Conservation (phyloP, 2,113 vertebrate genomes). For the Cyprinus carpio region DNA sequence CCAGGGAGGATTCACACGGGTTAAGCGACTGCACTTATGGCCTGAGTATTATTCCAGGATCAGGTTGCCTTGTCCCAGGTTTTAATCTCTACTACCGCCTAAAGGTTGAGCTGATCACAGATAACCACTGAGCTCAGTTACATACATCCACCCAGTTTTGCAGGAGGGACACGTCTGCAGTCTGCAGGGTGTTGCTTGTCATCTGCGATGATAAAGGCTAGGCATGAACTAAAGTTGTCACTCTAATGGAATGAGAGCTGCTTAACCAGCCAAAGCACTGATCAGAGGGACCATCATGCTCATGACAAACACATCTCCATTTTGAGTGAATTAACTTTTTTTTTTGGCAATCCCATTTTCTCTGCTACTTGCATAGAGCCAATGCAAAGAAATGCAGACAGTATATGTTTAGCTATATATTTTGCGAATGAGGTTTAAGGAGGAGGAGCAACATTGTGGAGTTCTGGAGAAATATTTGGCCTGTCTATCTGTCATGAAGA, state of each 20-base stretch:
- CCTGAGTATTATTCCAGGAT: conserved; percentile 42
- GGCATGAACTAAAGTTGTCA: conserved; percentile 40
- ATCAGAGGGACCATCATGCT: background rate
- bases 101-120: conserved; percentile 30
- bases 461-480: conserved; percentile 9
- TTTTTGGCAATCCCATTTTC: conserved; percentile 1
- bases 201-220: conserved; percentile 35
- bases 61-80: conserved; percentile 32
- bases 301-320: conserved; percentile 14
- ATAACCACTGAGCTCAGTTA: conserved; percentile 18
- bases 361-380: background rate
- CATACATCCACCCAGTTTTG: conserved; percentile 12
- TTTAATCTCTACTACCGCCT: conserved; percentile 31
- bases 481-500: conserved; percentile 12
- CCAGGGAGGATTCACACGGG: conserved; percentile 1
- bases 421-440: background rate
- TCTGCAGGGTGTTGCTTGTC: conserved; percentile 40
- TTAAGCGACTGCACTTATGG: conserved; percentile 8
- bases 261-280: conserved; percentile 31
- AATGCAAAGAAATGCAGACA: background rate
- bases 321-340: background rate
- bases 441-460: conserved; percentile 21
- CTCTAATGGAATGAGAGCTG: conserved; percentile 38
- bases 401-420: background rate
- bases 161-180: background rate